Evolutionary conservation across 2,113 vertebrate genomes (phyloP).

Genomic region (Tachysurus vachellii): DNA sequence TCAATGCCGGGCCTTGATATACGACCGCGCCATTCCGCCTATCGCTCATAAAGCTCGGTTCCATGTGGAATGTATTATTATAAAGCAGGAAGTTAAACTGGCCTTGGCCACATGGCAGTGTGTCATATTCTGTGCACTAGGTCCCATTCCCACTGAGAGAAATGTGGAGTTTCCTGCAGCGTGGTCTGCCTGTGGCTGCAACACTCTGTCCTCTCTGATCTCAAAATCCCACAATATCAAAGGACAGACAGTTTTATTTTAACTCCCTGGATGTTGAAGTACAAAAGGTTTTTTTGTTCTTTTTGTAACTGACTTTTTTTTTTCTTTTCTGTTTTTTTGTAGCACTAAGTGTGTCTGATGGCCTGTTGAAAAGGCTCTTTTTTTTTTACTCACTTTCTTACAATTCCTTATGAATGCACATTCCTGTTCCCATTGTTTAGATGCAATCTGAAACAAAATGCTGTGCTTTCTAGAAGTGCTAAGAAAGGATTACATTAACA

Average conservation of each 20-base stretch:
- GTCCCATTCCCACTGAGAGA: constrained; percentile 17
- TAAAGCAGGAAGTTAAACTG: constrained; percentile 44
- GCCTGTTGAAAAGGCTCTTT: neutral
- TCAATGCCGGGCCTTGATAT: constrained; percentile 48
- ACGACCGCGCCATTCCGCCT: constrained; percentile 39
- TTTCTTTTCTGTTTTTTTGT: neutral
- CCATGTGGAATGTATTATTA: constrained; percentile 43
- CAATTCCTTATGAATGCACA: neutral
- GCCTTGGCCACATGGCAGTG: constrained; percentile 40
- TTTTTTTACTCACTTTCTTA: neutral
- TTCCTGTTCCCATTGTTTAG: neutral
- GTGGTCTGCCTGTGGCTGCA: neutral
- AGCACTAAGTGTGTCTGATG: neutral
- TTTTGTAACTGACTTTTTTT: neutral
- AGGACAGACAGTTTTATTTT: neutral
- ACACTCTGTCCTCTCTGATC: constrained; percentile 5
- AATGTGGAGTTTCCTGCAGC: constrained; percentile 1
- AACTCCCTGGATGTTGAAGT: neutral
- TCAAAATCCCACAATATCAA: constrained; percentile 7
- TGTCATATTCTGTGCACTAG: constrained; percentile 4
- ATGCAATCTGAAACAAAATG: neutral
- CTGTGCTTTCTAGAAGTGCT: neutral
- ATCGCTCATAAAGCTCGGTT: constrained; percentile 43
- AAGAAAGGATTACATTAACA: too few relatives aligned
- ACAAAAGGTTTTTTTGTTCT: neutral